phyloP scores from a whole-genome alignment of 1,140 invertebrate genomes.

The Telenomus remus region DNA sequence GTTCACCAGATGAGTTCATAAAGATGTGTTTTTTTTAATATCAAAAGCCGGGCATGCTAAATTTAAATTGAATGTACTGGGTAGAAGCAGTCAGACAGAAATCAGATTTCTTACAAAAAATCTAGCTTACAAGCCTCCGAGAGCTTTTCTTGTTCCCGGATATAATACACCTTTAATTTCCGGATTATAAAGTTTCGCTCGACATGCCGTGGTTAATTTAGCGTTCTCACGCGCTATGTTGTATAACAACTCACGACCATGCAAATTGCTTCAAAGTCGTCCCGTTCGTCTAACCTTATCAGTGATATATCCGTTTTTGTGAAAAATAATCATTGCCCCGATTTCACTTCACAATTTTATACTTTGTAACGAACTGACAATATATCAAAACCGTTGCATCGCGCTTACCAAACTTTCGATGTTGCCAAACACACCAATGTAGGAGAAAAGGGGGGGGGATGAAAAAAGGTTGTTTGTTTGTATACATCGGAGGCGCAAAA shows the following conservation, averaged over 20 bases:
- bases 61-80: too few relatives aligned
- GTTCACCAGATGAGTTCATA: too few relatives aligned
- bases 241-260: slow-evolving; percentile 29
- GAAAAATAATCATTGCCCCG: not conserved
- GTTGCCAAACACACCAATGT: too few relatives aligned
- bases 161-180: slow-evolving; percentile 75
- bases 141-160: slow-evolving; percentile 53
- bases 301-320: slow-evolving; percentile 20
- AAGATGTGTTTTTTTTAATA: too few relatives aligned
- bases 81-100: slow-evolving; percentile 11
- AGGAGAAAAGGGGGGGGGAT: too few relatives aligned
- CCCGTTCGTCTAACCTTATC: slow-evolving; percentile 35
- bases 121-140: slow-evolving; percentile 25
- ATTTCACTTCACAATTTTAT: too few relatives aligned
- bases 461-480: slow-evolving; percentile 3
- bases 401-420: too few relatives aligned
- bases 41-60: too few relatives aligned
- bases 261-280: slow-evolving; percentile 29
- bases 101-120: slow-evolving; percentile 28
- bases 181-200: slow-evolving; percentile 72
- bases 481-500: slow-evolving; percentile 20
- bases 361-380: too few relatives aligned
- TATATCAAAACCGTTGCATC: too few relatives aligned
- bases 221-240: slow-evolving; percentile 63
- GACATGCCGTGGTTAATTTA: slow-evolving; percentile 68